Evolutionary conservation across 2,888 invertebrate species (phyloP).

Genomic region (Protonemura montana): DNA sequence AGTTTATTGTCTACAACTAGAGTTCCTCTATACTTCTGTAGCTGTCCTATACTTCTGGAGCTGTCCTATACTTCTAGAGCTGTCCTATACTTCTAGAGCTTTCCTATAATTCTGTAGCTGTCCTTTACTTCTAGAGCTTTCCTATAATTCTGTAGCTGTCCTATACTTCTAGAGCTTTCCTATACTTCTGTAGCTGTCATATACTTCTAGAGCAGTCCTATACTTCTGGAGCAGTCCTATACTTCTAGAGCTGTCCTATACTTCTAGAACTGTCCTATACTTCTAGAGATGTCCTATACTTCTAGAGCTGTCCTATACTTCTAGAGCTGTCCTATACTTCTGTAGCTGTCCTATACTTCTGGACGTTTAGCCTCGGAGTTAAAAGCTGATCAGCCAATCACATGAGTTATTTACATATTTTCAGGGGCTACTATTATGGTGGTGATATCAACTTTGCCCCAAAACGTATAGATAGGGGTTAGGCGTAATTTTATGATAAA

Average conservation of each 20-base stretch:
- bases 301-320: too few species aligned
- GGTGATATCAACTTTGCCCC: too few species aligned
- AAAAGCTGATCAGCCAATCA: too few species aligned
- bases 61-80: too few species aligned
- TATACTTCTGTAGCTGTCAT: too few species aligned
- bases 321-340: background rate
- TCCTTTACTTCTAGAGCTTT: background rate
- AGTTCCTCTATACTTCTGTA: background rate
- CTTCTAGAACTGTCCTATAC: background rate
- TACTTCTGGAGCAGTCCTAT: background rate
- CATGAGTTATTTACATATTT: too few species aligned
- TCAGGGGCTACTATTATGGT: too few species aligned
- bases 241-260: background rate
- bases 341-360: background rate
- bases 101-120: background rate
- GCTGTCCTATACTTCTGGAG: background rate
- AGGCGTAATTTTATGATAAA: too few species aligned
- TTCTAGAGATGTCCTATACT: too few species aligned
- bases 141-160: background rate
- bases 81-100: background rate
- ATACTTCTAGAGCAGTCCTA: background rate
- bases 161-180: background rate
- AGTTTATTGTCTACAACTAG: background rate
- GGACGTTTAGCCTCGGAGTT: too few species aligned
- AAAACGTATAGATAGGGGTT: too few species aligned